These are phyloP conservation scores for Ceyx margarethae DNA, from an alignment of 2,113 vertebrate species.

Conservation along the genomic window DNA sequence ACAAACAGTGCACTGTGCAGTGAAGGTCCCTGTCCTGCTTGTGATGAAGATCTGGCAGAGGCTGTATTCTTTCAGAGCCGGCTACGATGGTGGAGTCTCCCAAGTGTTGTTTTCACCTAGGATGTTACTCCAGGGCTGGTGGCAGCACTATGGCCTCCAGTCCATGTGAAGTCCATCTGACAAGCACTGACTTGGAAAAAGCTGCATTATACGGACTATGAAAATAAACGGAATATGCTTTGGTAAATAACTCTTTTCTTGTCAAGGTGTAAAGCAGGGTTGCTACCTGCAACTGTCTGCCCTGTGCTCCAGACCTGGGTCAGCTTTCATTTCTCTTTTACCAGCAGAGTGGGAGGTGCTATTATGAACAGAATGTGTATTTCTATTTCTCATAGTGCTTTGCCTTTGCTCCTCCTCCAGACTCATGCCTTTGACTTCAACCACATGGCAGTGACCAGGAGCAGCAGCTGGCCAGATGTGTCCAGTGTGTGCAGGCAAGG, in stretches of 20 bases:
- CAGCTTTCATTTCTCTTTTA: background rate
- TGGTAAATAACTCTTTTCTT: background rate
- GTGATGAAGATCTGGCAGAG: background rate
- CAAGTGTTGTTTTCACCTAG: background rate
- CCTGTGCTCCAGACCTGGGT: background rate
- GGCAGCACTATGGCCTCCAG: background rate
- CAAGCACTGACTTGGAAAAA: background rate
- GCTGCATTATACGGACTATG: background rate
- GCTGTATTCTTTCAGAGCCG: background rate
- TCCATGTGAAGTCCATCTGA: background rate
- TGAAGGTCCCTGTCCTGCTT: background rate
- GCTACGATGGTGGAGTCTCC: background rate
- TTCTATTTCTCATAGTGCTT: background rate
- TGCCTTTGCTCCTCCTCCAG: background rate
- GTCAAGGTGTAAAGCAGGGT: background rate
- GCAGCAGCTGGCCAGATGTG: conserved; percentile 21
- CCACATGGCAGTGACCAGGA: background rate
- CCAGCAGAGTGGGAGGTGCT: background rate
- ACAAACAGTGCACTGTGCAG: background rate
- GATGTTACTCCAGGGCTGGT: background rate
- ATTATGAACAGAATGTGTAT: background rate
- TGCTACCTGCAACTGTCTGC: background rate
- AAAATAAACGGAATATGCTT: background rate
- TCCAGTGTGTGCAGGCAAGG: background rate
- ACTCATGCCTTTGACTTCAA: background rate